Percentiles rank a stretch among this genome's conserved stretches.
These are phyloP conservation scores for Tuberolachnus salignus DNA, from an alignment of 2,888 invertebrate species.

Conservation along the genomic window DNA sequence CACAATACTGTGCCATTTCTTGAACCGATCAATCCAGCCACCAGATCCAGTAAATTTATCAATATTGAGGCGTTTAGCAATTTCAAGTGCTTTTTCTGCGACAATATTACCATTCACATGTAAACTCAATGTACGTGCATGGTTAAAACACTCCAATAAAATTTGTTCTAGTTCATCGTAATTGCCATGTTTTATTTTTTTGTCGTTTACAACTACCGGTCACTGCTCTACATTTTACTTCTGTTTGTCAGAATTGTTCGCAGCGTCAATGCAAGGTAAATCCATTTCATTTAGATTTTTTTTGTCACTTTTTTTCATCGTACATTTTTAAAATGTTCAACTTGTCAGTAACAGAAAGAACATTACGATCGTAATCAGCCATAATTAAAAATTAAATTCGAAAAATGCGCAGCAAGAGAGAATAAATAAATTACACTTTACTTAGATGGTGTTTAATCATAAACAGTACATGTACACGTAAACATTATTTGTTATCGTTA, in stretches of 20 bases:
- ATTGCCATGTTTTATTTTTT: constrained; percentile 12
- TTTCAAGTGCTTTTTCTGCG: constrained; percentile 15
- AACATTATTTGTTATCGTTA: too few relatives aligned
- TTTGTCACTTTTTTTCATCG: constrained; percentile 1
- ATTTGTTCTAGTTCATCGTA: constrained; percentile 2
- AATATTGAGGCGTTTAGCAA: too few relatives aligned
- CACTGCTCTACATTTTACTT: constrained; percentile 18
- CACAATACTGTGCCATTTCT: constrained; percentile 7
- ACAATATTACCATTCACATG: constrained; percentile 8
- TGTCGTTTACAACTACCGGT: not conserved
- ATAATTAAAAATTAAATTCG: not conserved
- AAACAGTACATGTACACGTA: too few relatives aligned
- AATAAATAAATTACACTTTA: not conserved
- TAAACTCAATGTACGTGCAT: constrained; percentile 10
- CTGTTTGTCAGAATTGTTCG: constrained; percentile 19
- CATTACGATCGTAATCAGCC: constrained; percentile 5
- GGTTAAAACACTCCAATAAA: constrained; percentile 22
- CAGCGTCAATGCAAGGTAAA: constrained; percentile 2
- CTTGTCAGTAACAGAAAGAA: constrained; percentile 9
- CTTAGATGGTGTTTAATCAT: not conserved
- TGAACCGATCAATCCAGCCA: too few relatives aligned
- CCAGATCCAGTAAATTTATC: too few relatives aligned
- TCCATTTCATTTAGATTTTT: not conserved
- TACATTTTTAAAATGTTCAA: constrained; percentile 17
- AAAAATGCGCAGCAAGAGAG: not conserved